These are phyloP conservation scores for Prunella strophiata DNA, from an alignment of 2,797 vertebrate genomes.

Conservation along the genomic window DNA sequence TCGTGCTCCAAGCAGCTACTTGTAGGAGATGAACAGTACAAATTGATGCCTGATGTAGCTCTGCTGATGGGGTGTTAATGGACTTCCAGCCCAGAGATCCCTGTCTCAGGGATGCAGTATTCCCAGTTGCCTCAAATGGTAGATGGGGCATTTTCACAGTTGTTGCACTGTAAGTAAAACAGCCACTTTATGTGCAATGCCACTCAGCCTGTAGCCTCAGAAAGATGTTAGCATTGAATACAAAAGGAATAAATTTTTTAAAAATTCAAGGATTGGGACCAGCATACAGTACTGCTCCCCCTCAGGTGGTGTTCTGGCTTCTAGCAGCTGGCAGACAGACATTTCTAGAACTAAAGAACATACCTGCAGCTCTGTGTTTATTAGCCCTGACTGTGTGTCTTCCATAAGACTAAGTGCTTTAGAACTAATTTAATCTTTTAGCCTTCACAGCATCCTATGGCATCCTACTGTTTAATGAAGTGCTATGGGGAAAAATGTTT, in stretches of 20 bases:
- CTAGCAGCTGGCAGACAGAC: background rate
- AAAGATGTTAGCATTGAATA: background rate
- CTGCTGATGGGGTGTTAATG: background rate
- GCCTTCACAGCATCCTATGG: background rate
- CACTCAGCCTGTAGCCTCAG: background rate
- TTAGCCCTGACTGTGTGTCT: background rate
- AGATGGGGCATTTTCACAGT: background rate
- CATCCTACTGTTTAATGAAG: background rate
- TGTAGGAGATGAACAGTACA: background rate
- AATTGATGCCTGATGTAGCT: background rate
- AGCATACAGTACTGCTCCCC: background rate
- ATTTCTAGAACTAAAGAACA: background rate
- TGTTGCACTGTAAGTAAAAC: background rate
- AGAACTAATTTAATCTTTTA: background rate
- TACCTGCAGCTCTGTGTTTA: background rate
- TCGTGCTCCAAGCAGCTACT: background rate
- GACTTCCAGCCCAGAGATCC: background rate
- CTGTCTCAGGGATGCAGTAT: rapidly evolving
- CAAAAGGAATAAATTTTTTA: background rate
- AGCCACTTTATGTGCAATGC: rapidly evolving
- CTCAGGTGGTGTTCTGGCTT: background rate
- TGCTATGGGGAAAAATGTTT: background rate
- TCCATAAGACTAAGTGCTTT: background rate
- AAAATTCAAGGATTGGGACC: background rate
- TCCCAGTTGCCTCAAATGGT: background rate